Evolutionary conservation across 53 echinoderm and acorn worm species (phyloP), one percentile per base, ranked within the genome.

Genomic region (Stichopus horrens): DNA sequence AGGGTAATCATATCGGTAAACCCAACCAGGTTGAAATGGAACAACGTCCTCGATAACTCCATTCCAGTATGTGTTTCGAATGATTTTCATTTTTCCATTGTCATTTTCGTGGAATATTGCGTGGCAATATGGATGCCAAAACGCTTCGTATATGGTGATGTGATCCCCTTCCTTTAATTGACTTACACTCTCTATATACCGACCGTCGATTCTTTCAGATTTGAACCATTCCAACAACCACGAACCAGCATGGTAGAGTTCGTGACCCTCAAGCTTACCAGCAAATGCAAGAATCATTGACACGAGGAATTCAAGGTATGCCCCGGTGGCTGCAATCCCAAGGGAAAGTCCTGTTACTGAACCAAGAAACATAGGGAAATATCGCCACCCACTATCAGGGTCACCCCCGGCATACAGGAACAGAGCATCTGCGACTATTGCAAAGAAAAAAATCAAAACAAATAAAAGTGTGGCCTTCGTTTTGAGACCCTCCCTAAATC

Each of bases 111-210:
- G 6, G 68, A 84, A 84, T 65, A 84, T 84, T 0, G 85, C 85
- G 23, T 84, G 85, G 20, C 85, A 84, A 68, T 84, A 21, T 8
- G 85, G 85, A 65, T 84, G 85, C 9, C 63, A 21, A 57, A 84
- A 84, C 85, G 65, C 63, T 10, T 84, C 85, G 16, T 84, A 84
- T 14, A 23, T 84, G 18, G 57, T 65, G 10, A 84, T 84, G 53
- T 84, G 85, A 67, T 84, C 85, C 2, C 85, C 85, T 52, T 9
- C n/a, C n/a, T 68, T 68, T 19, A 68, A 77, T 54, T 77, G 4
- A 52, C 52, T 77, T 18, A 52, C 6, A 77, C 54, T 18, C 14
- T 22, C 16, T 52, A 77, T 16, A 77, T 53, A 52, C 52, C 52
- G 16, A 77, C 77, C 18, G 52, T 77, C 52, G 8, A 54, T 52